These are phyloP conservation scores for Dascillus cervinus DNA, from an alignment of 2,888 invertebrate genomes.

Conservation along the genomic window DNA sequence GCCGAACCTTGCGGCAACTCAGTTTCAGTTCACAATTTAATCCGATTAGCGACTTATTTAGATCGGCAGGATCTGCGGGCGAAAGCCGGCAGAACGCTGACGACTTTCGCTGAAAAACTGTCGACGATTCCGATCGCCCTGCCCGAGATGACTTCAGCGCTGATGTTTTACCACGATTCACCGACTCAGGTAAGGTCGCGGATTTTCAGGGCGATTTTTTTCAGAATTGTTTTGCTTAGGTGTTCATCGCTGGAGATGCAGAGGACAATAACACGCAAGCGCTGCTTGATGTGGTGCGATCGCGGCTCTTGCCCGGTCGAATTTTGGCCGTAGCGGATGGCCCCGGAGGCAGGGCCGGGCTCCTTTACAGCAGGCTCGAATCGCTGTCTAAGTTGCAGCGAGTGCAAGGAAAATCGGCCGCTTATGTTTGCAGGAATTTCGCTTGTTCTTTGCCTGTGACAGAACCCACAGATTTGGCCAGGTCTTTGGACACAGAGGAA, in stretches of 20 bases:
- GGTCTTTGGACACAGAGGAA: slow-evolving; percentile 38
- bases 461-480: slow-evolving; percentile 54
- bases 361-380: slow-evolving; percentile 36
- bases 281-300: slow-evolving; percentile 57
- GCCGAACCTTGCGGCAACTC: slow-evolving; percentile 93
- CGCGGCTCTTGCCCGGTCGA: slow-evolving; percentile 59
- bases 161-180: slow-evolving; percentile 60
- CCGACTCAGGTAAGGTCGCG: slow-evolving; percentile 59
- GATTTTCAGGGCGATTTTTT: not conserved
- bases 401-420: slow-evolving; percentile 57
- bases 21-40: slow-evolving; percentile 73
- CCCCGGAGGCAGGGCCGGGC: slow-evolving; percentile 37
- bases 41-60: slow-evolving; percentile 64
- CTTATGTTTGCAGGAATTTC: slow-evolving; percentile 71
- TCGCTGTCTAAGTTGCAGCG: slow-evolving; percentile 43
- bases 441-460: slow-evolving; percentile 70
- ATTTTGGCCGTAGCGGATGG: slow-evolving; percentile 61
- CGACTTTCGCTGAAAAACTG: slow-evolving; percentile 55
- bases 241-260: slow-evolving; percentile 58
- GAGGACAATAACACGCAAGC: slow-evolving; percentile 59
- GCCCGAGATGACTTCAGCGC: slow-evolving; percentile 69
- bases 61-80: slow-evolving; percentile 50
- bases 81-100: slow-evolving; percentile 53
- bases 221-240: slow-evolving; percentile 40
- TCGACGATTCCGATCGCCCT: slow-evolving; percentile 58